phyloP scores from a whole-genome alignment of 2,888 invertebrate genomes.

The Drosophila dives region DNA sequence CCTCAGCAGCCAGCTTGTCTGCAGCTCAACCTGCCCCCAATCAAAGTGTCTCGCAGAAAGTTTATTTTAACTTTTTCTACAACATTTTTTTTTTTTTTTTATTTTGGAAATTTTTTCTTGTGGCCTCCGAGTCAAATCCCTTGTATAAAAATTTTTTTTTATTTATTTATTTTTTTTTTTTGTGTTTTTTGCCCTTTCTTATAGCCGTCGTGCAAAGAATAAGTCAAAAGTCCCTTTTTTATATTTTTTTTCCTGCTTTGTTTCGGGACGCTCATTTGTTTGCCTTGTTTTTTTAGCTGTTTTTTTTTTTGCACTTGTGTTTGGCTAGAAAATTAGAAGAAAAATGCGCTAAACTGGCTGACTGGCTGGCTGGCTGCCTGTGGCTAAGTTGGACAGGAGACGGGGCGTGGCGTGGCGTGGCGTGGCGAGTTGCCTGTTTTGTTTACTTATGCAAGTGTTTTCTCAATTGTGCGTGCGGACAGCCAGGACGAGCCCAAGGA shows the following conservation, averaged over 20 bases:
- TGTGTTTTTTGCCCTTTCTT: no score
- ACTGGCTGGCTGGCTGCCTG: constrained; percentile 6
- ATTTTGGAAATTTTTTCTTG: constrained; percentile 36
- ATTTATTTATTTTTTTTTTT: no score
- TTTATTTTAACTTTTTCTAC: constrained; percentile 69
- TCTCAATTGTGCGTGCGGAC: constrained; percentile 76
- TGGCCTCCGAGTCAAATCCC: constrained; percentile 46
- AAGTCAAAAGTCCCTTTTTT: no score
- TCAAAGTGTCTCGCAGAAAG: constrained; percentile 59
- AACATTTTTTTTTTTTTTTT: background rate
- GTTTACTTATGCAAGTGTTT: constrained; percentile 78
- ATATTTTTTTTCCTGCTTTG: no score
- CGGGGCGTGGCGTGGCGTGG: constrained; percentile 33
- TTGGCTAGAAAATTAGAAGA: constrained; percentile 79
- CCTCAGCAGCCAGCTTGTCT: constrained; percentile 8
- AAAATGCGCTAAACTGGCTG: constrained; percentile 66
- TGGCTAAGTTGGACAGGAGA: background rate
- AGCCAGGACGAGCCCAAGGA: constrained; percentile 20
- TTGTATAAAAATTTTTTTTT: no score
- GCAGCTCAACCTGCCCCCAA: constrained; percentile 36
- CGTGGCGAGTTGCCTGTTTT: constrained; percentile 57
- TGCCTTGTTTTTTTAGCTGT: constrained; percentile 58
- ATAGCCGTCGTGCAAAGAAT: no score
- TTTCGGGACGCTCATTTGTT: constrained; percentile 74
- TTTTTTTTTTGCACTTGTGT: constrained; percentile 46